Conservation (phyloP, 92 coral and sea anemone genomes). For the Epizoanthus ramosus region DNA sequence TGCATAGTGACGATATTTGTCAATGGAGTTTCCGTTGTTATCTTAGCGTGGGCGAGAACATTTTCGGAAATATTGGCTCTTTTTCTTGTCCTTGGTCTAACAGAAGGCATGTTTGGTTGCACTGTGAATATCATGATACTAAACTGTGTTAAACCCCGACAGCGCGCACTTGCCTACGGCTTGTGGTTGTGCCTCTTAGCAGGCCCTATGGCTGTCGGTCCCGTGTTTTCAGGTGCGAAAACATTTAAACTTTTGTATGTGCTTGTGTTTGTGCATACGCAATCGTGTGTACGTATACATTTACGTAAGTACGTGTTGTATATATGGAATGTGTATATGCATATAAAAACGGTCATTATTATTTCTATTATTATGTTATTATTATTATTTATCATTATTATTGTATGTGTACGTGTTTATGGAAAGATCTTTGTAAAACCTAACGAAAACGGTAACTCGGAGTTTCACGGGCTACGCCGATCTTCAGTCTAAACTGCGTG, state of each 20-base stretch:
- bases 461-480: too few relatives aligned
- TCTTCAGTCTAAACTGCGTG: too few relatives aligned
- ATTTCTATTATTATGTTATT: too few relatives aligned
- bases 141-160: conserved; percentile 13
- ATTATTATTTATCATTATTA: too few relatives aligned
- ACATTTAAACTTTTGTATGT: neutral
- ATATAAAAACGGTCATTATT: too few relatives aligned
- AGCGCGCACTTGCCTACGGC: conserved; percentile 25
- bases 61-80: conserved; percentile 18
- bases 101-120: conserved; percentile 14
- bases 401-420: too few relatives aligned
- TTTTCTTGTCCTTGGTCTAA: conserved; percentile 27
- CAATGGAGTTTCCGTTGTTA: conserved; percentile 12
- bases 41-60: conserved; percentile 13
- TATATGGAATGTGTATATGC: too few relatives aligned
- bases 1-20: conserved; percentile 3
- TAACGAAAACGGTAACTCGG: too few relatives aligned
- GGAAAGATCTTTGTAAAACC: too few relatives aligned
- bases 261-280: neutral
- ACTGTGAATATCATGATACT: conserved; percentile 5
- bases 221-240: conserved; percentile 19
- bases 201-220: conserved; percentile 15
- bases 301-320: too few relatives aligned
- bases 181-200: conserved; percentile 17
- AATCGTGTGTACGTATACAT: too few relatives aligned